Conservation (phyloP, 2,888 invertebrate genomes). For the Brachycybe producta region DNA sequence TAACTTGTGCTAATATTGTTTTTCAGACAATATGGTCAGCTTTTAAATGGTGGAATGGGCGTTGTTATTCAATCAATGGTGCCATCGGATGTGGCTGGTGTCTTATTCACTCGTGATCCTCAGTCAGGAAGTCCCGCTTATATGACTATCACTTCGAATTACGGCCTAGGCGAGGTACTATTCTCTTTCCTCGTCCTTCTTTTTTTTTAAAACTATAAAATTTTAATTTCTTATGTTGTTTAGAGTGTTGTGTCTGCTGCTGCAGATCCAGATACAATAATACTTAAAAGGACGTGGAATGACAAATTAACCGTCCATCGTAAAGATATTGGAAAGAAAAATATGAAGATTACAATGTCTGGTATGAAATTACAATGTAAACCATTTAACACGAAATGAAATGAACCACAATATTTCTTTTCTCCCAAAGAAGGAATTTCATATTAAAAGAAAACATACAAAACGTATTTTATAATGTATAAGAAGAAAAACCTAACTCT, state of each 20-base stretch:
- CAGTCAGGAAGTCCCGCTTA: constrained; percentile 51
- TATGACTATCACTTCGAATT: constrained; percentile 62
- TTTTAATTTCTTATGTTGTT: too few relatives aligned
- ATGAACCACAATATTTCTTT: too few relatives aligned
- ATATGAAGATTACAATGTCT: constrained; percentile 2
- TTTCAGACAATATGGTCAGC: constrained; percentile 59
- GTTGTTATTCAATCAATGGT: constrained; percentile 71
- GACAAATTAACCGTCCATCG: constrained; percentile 37
- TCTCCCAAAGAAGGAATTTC: too few relatives aligned
- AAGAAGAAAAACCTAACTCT: too few relatives aligned
- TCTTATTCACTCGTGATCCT: constrained; percentile 69
- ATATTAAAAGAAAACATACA: too few relatives aligned
- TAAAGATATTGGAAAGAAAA: constrained; percentile 12
- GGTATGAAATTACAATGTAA: too few relatives aligned
- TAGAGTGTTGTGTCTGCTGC: constrained; percentile 67
- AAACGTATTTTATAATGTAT: too few relatives aligned
- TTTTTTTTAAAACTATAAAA: too few relatives aligned
- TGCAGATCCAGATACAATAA: constrained; percentile 61
- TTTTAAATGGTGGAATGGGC: constrained; percentile 53
- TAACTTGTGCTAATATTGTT: too few relatives aligned
- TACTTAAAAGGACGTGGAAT: constrained; percentile 41
- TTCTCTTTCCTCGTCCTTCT: neutral
- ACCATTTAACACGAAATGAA: too few relatives aligned
- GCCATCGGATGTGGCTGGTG: constrained; percentile 50
- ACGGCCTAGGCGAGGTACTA: constrained; percentile 67